These are phyloP conservation scores for Danio albolineatus DNA, from an alignment of 2,797 vertebrate species.

Conservation along the genomic window DNA sequence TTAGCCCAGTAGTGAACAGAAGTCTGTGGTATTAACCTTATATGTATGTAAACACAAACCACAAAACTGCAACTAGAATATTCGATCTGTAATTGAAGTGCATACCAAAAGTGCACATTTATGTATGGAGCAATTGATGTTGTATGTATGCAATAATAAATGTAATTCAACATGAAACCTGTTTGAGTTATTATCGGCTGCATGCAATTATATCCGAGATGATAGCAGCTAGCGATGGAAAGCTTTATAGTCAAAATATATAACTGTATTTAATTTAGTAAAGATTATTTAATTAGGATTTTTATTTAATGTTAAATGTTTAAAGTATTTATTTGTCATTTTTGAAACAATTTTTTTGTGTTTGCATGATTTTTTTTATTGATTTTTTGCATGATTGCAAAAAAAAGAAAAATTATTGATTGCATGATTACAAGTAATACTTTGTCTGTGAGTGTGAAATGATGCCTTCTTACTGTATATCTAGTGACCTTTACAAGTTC, in stretches of 20 bases:
- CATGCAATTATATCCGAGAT: not conserved
- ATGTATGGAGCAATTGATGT: slow-evolving; percentile 86
- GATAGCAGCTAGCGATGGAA: not conserved
- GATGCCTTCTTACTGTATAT: too few species aligned
- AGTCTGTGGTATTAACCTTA: slow-evolving; percentile 78
- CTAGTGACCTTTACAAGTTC: too few species aligned
- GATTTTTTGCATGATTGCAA: too few species aligned
- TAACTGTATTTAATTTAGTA: not conserved
- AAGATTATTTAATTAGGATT: not conserved
- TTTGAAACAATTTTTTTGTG: too few species aligned
- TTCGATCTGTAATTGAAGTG: slow-evolving; percentile 79
- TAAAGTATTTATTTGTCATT: not conserved
- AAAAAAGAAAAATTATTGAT: too few species aligned
- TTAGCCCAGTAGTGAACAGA: slow-evolving; percentile 76
- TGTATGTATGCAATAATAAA: slow-evolving; percentile 92
- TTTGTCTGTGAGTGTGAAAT: too few species aligned
- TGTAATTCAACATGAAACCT: slow-evolving; percentile 64
- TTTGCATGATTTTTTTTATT: too few species aligned
- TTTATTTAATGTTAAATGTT: not conserved
- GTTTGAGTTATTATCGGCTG: not conserved
- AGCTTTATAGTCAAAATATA: not conserved
- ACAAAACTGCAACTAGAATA: slow-evolving; percentile 72
- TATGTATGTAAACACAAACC: slow-evolving; percentile 76
- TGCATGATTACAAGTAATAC: too few species aligned
- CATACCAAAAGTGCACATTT: slow-evolving; percentile 80